Evolutionary conservation across 2,888 invertebrate species (phyloP).

Genomic region (Volucella zonaria): DNA sequence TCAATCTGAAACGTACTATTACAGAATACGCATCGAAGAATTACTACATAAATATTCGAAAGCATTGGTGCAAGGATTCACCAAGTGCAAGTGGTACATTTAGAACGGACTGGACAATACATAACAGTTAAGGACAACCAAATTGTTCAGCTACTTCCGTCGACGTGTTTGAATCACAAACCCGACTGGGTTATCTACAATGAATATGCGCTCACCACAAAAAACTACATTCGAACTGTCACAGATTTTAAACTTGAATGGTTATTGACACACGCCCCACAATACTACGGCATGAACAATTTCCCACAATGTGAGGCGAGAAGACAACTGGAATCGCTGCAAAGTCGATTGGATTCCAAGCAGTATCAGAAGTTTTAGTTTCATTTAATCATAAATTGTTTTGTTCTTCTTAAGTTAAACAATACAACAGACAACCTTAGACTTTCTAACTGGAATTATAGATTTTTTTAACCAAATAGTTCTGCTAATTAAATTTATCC

Average conservation of each 20-base stretch:
- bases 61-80: slow-evolving; percentile 98
- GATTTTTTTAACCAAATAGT: slow-evolving; percentile 16
- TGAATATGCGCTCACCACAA: slow-evolving; percentile 99
- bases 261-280: slow-evolving; percentile 97
- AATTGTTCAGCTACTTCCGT: slow-evolving; percentile 98
- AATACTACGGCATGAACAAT: slow-evolving; percentile 98
- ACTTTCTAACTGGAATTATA: not conserved
- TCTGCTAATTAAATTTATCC: not conserved
- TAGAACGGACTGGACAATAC: slow-evolving; percentile 99
- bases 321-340: slow-evolving; percentile 93
- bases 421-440: slow-evolving; percentile 9
- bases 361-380: slow-evolving; percentile 93
- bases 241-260: slow-evolving; percentile 99
- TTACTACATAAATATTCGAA: slow-evolving; percentile 99
- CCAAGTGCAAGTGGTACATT: slow-evolving; percentile 99
- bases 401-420: slow-evolving; percentile 19
- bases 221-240: slow-evolving; percentile 99
- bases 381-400: slow-evolving; percentile 26
- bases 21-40: slow-evolving; percentile 99
- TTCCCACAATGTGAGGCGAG: slow-evolving; percentile 99
- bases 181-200: slow-evolving; percentile 99
- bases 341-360: slow-evolving; percentile 92
- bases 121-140: slow-evolving; percentile 99
- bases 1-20: slow-evolving; percentile 95
- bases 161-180: slow-evolving; percentile 99